Evolutionary conservation across 1,140 invertebrate genomes (phyloP).

Genomic region (Dryas iulia): DNA sequence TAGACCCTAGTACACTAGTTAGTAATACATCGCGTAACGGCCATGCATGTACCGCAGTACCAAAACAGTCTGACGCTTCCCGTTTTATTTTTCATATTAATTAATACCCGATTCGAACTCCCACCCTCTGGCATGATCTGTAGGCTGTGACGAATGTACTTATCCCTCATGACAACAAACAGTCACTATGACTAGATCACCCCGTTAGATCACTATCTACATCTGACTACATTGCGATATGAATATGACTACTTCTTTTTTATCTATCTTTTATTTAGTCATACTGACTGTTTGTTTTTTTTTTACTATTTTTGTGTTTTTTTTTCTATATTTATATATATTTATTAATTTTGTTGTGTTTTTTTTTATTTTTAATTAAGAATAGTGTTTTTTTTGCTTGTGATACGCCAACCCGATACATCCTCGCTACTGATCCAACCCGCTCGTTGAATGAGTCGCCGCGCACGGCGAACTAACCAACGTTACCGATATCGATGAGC

Average conservation of each 20-base stretch:
- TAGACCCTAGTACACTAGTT: conserved; percentile 48
- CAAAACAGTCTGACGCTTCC: conserved; percentile 71
- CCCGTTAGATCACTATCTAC: conserved; percentile 58
- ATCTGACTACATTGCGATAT: conserved; percentile 68
- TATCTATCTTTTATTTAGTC: conserved; percentile 78
- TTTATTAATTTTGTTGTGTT: conserved; percentile 65
- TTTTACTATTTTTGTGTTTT: conserved; percentile 63
- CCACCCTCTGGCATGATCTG: conserved; percentile 65
- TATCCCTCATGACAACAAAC: conserved; percentile 72
- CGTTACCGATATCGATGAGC: conserved; percentile 59
- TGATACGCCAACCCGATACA: conserved; percentile 72
- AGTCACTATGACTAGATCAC: conserved; percentile 71
- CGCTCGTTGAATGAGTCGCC: conserved; percentile 46
- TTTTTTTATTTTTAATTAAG: conserved; percentile 50
- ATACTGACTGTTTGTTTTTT: conserved; percentile 80
- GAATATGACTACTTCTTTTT: conserved; percentile 71
- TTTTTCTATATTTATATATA: conserved; percentile 61
- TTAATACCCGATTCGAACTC: conserved; percentile 53
- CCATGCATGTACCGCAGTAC: conserved; percentile 59
- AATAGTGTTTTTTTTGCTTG: conserved; percentile 77
- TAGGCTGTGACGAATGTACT: conserved; percentile 76
- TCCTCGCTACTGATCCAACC: conserved; percentile 69
- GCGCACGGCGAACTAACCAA: conserved; percentile 60
- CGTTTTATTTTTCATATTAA: conserved; percentile 47
- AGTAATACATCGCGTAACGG: conserved; percentile 46